A percentile compares a stretch with the other conserved stretches of the same genome.
Evolutionary conservation across 1,140 invertebrate genomes (phyloP).

Genomic region (Aphidius gifuensis): DNA sequence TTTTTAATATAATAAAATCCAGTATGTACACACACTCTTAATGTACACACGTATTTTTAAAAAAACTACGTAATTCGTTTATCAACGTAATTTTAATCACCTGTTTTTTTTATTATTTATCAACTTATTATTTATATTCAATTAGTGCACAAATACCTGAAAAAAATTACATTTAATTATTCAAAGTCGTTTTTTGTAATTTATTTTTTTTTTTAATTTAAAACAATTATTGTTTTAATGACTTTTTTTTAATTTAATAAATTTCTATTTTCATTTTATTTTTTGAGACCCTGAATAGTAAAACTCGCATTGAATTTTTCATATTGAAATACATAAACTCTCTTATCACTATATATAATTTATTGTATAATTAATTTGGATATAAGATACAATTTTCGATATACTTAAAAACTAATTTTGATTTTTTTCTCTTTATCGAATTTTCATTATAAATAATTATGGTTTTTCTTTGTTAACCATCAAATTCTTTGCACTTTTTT

Average conservation of each 20-base stretch:
- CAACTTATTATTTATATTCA: background rate
- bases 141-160: too few relatives aligned
- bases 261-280: constrained; percentile 10
- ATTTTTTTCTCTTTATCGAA: constrained; percentile 29
- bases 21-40: constrained; percentile 7
- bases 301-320: constrained; percentile 14
- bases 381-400: constrained; percentile 20
- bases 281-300: constrained; percentile 22
- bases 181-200: too few relatives aligned
- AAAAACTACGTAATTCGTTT: constrained; percentile 12
- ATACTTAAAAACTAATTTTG: constrained; percentile 36
- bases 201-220: background rate
- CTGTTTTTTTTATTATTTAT: background rate
- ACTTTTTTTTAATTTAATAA: constrained; percentile 12
- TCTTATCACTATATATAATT: constrained; percentile 21
- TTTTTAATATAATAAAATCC: background rate
- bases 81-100: constrained; percentile 4
- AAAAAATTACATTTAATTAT: background rate
- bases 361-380: constrained; percentile 27
- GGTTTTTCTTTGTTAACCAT: background rate
- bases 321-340: constrained; percentile 26
- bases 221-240: background rate
- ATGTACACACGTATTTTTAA: background rate
- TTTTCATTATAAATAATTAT: background rate
- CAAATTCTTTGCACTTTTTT: background rate